Conservation (phyloP, 2,113 vertebrate genomes). For the Scolopax mira region DNA sequence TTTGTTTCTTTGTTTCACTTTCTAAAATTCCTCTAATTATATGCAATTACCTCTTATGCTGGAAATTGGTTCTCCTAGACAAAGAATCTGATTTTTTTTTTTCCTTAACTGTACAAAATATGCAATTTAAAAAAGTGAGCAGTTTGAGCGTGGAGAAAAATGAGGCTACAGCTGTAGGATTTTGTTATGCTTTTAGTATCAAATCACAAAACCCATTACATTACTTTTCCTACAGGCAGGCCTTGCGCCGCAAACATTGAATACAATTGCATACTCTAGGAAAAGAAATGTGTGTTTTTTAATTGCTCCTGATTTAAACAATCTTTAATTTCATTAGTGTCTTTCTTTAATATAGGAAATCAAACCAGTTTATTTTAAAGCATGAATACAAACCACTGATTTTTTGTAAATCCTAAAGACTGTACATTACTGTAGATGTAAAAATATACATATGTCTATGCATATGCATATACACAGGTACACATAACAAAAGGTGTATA, state of each 20-base stretch:
- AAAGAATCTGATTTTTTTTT: slow-evolving; percentile 46
- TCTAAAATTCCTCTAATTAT: slow-evolving; percentile 67
- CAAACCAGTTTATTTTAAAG: slow-evolving; percentile 46
- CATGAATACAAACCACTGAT: background rate
- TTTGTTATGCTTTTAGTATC: slow-evolving; percentile 77
- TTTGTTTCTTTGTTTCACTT: slow-evolving; percentile 55
- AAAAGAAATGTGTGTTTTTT: slow-evolving; percentile 71
- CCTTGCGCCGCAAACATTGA: slow-evolving; percentile 63
- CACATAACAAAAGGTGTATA: background rate
- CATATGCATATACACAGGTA: background rate
- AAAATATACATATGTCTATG: background rate
- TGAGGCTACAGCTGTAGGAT: slow-evolving; percentile 73
- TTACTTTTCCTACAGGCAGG: slow-evolving; percentile 79
- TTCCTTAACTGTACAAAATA: slow-evolving; percentile 59
- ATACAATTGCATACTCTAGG: slow-evolving; percentile 61
- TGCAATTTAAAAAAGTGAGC: slow-evolving; percentile 59
- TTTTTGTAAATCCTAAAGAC: background rate
- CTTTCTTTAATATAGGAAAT: slow-evolving; percentile 18
- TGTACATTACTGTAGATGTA: background rate
- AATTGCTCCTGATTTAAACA: slow-evolving; percentile 72
- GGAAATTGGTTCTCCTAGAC: slow-evolving; percentile 64
- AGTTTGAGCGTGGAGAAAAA: slow-evolving; percentile 70
- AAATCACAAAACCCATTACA: slow-evolving; percentile 78
- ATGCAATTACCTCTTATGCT: slow-evolving; percentile 61
- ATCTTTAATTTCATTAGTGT: slow-evolving; percentile 71